phyloP scores from a whole-genome alignment of 1,140 invertebrate species.

The Rhopalosiphum maidis region DNA sequence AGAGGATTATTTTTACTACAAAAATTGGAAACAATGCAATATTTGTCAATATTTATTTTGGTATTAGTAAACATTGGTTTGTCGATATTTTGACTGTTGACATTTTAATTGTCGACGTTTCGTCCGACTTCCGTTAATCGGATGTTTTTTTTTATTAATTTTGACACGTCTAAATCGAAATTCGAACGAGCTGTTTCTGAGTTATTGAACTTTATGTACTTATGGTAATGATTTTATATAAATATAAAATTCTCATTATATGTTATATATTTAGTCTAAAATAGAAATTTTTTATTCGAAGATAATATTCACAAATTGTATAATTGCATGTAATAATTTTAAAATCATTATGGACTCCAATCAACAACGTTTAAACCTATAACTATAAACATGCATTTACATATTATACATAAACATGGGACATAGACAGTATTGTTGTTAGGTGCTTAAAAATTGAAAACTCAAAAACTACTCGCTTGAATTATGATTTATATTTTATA shows the following conservation, averaged over 20 bases:
- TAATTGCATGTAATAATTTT: not conserved
- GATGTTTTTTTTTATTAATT: not conserved
- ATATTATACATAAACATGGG: not conserved
- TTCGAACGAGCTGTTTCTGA: not conserved
- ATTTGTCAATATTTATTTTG: too few species aligned
- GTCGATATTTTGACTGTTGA: too few species aligned
- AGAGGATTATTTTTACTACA: too few species aligned
- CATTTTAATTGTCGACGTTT: too few species aligned
- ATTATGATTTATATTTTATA: too few species aligned
- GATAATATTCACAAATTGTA: not conserved
- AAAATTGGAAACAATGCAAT: too few species aligned
- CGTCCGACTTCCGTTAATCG: not conserved
- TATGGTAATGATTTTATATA: not conserved
- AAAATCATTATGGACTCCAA: not conserved
- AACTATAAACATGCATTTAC: too few species aligned
- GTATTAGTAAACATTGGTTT: too few species aligned
- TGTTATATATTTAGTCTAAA: not conserved
- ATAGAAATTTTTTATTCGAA: not conserved
- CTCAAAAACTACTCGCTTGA: not conserved
- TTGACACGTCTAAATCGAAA: not conserved
- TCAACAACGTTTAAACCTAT: not conserved
- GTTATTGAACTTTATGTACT: not conserved
- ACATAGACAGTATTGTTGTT: not conserved
- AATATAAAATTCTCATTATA: too few species aligned
- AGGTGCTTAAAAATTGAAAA: not conserved